A percentile compares a stretch with the other conserved stretches of the same genome.
These are phyloP conservation scores for Batillaria attramentaria DNA, from an alignment of 1,140 invertebrate species.

Conservation along the genomic window DNA sequence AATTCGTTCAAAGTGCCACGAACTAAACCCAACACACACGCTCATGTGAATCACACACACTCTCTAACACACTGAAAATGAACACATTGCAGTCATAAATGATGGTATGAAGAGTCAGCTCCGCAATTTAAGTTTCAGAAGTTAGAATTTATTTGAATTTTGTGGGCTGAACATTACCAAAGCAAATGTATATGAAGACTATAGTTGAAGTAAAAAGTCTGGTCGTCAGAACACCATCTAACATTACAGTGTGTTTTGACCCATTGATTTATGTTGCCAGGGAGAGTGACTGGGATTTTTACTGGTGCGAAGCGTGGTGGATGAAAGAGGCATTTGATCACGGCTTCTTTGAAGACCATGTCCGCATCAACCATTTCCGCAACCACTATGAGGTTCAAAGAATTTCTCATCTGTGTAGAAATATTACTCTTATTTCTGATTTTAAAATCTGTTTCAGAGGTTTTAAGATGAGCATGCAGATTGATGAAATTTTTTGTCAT, in stretches of 20 bases:
- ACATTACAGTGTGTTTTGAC: background rate
- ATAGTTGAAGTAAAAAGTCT: background rate
- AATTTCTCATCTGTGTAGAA: background rate
- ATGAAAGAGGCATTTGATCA: constrained; percentile 71
- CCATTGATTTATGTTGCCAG: constrained; percentile 42
- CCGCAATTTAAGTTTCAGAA: no score
- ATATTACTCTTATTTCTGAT: no score
- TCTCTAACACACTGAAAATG: no score
- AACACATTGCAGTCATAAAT: background rate
- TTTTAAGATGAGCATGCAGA: no score
- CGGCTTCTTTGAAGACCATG: constrained; percentile 70
- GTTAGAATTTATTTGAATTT: no score
- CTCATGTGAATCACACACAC: no score
- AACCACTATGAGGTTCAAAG: constrained; percentile 71
- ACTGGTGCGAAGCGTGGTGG: constrained; percentile 72
- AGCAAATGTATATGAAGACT: background rate
- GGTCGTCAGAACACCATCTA: background rate
- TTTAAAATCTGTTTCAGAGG: no score
- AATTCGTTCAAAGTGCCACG: no score
- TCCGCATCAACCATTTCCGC: constrained; percentile 71
- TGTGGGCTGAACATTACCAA: no score
- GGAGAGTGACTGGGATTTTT: constrained; percentile 72
- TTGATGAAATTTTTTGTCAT: no score
- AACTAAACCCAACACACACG: no score
- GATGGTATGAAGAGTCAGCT: background rate